phyloP scores from a whole-genome alignment of 2,797 vertebrate genomes.

The Chelon auratus region DNA sequence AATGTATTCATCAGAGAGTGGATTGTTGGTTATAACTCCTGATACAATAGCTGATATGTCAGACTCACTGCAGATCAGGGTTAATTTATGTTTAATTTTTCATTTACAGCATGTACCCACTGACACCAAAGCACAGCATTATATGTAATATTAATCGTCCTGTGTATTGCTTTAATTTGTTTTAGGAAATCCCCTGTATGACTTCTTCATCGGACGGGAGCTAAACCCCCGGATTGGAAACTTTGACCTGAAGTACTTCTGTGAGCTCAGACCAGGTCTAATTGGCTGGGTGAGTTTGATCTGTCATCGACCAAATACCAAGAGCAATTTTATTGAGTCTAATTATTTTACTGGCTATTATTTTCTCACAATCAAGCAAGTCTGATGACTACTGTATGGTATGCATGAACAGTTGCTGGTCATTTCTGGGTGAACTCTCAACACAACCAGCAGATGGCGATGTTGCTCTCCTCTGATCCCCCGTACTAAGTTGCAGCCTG shows the following conservation, averaged over 20 bases:
- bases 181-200: slow-evolving; percentile 89
- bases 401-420: slow-evolving; percentile 5
- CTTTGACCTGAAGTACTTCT: slow-evolving; percentile 95
- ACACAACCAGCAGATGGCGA: slow-evolving; percentile 62
- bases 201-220: slow-evolving; percentile 94
- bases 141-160: not conserved
- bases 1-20: too few species aligned
- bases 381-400: not conserved
- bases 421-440: not conserved
- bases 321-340: not conserved
- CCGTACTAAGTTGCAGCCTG: slow-evolving; percentile 4
- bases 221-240: slow-evolving; percentile 89
- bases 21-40: not conserved
- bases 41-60: not conserved
- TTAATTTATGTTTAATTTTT: not conserved
- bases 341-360: not conserved
- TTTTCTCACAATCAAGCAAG: not conserved
- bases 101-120: not conserved
- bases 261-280: slow-evolving; percentile 92
- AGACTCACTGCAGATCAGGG: too few species aligned
- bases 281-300: slow-evolving; percentile 90
- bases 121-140: not conserved
- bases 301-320: not conserved
- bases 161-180: slow-evolving; percentile 7
- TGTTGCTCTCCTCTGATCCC: slow-evolving; percentile 54